These are phyloP conservation scores for Melanocharis versteri DNA, from an alignment of 2,113 vertebrate genomes.

Conservation along the genomic window DNA sequence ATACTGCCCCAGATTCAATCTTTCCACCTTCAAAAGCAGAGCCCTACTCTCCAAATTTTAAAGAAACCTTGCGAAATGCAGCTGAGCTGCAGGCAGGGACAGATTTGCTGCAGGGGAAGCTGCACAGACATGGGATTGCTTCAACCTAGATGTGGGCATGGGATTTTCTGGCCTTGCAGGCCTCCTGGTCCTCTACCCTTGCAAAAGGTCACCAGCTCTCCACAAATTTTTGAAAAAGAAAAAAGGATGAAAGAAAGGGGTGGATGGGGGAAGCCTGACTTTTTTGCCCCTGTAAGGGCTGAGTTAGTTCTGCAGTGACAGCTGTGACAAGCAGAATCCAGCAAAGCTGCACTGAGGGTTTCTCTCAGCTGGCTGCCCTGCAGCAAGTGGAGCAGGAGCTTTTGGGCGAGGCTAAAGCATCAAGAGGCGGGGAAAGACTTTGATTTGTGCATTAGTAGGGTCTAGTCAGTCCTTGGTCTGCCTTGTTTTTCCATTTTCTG, in stretches of 20 bases:
- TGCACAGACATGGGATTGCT: background rate
- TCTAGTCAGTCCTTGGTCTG: background rate
- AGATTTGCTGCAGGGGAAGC: background rate
- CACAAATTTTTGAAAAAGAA: background rate
- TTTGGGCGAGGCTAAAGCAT: background rate
- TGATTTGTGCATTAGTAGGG: background rate
- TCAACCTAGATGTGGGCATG: accelerated
- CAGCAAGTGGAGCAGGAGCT: background rate
- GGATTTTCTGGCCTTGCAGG: background rate
- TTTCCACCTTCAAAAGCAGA: background rate
- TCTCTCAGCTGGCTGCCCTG: background rate
- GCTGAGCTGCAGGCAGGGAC: background rate
- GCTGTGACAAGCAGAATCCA: background rate
- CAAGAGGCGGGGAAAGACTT: background rate
- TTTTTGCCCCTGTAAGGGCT: background rate
- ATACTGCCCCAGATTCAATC: background rate
- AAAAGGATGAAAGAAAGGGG: background rate
- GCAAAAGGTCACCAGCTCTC: background rate
- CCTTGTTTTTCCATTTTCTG: background rate
- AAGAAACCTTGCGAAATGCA: background rate
- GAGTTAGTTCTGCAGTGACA: background rate
- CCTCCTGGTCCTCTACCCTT: background rate
- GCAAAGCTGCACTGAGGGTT: background rate
- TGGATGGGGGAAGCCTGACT: accelerated
- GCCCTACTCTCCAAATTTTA: background rate